Evolutionary conservation across 2,888 invertebrate genomes (phyloP).

Genomic region (Papilio elwesi): DNA sequence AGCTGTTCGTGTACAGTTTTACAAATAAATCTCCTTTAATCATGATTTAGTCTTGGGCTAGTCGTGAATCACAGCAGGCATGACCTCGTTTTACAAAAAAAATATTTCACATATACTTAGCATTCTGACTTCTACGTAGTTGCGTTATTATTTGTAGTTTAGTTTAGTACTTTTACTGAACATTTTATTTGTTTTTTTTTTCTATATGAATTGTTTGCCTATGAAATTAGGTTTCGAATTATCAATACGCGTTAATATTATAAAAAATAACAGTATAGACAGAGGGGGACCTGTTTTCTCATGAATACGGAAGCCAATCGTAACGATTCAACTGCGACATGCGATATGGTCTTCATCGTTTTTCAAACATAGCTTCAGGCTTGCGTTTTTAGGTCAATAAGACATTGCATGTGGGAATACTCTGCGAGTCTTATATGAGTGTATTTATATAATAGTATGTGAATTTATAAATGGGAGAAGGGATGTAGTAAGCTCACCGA

Average conservation of each 20-base stretch:
- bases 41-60: conserved; percentile 20
- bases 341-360: conserved; percentile 35
- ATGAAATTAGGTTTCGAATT: no score
- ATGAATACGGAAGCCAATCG: conserved; percentile 20
- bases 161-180: no score
- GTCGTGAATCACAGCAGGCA: not conserved
- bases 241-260: no score
- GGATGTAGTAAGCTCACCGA: conserved; percentile 4
- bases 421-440: conserved; percentile 1
- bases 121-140: no score
- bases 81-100: conserved; percentile 2
- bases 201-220: no score
- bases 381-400: conserved; percentile 39
- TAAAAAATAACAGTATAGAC: not conserved
- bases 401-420: conserved; percentile 36
- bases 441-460: not conserved
- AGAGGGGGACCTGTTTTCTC: not conserved
- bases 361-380: conserved; percentile 26
- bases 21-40: conserved; percentile 20
- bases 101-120: not conserved
- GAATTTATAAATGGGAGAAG: not conserved
- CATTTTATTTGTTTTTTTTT: no score
- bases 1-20: conserved; percentile 13
- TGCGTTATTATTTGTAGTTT: no score
- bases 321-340: conserved; percentile 27